Evolutionary conservation across 2,888 invertebrate genomes (phyloP).

Genomic region (Girardia tigrina): DNA sequence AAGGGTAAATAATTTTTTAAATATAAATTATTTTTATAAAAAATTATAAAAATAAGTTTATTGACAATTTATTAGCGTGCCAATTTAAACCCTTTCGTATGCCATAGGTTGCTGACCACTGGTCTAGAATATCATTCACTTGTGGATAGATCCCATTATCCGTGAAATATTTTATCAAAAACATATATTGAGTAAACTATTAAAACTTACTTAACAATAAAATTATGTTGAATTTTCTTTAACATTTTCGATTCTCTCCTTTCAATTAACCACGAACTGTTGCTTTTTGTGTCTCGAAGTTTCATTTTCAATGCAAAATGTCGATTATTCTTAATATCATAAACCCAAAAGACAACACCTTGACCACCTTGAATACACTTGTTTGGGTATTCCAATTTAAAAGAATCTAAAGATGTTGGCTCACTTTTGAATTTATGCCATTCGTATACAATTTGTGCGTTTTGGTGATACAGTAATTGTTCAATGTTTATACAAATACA

Average conservation of each 20-base stretch:
- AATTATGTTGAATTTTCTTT: not conserved
- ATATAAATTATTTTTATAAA: too few relatives aligned
- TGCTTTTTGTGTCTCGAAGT: not conserved
- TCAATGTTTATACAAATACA: not conserved
- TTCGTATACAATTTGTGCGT: not conserved
- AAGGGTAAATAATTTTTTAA: too few relatives aligned
- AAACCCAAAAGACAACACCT: not conserved
- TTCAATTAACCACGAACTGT: not conserved
- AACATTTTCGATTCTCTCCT: not conserved
- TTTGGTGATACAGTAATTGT: constrained; percentile 8
- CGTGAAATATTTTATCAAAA: too few relatives aligned
- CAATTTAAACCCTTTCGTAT: too few relatives aligned
- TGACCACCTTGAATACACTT: not conserved
- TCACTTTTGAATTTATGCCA: constrained; percentile 23
- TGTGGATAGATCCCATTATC: too few relatives aligned
- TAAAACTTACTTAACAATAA: not conserved
- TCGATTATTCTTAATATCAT: not conserved
- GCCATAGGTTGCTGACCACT: too few relatives aligned
- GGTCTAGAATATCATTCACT: too few relatives aligned
- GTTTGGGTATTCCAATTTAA: not conserved
- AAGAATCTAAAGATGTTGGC: not conserved
- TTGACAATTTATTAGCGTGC: too few relatives aligned
- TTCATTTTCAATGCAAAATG: not conserved
- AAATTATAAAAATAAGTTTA: too few relatives aligned
- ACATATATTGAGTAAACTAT: too few relatives aligned